phyloP scores from a whole-genome alignment of 1,140 invertebrate genomes.

The Bombus superbus region DNA sequence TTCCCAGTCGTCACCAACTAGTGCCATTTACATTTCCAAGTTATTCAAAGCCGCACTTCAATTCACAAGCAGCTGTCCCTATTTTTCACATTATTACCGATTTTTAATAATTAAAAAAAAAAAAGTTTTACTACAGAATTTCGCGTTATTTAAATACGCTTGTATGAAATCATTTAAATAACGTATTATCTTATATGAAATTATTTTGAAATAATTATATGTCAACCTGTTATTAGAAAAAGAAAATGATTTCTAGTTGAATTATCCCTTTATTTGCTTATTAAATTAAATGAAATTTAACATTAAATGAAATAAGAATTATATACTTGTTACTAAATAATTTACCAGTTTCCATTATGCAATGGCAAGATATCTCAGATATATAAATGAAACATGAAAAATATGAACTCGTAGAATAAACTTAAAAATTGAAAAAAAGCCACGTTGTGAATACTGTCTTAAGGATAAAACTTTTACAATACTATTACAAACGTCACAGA shows the following conservation, averaged over 20 bases:
- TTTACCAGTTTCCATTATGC: no score
- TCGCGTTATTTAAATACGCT: background rate
- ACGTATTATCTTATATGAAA: no score
- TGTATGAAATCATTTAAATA: no score
- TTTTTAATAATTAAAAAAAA: background rate
- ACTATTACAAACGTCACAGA: no score
- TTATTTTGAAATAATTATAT: background rate
- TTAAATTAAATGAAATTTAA: background rate
- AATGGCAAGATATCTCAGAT: no score
- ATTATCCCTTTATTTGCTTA: background rate
- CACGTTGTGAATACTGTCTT: no score
- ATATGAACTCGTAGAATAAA: background rate
- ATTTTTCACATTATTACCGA: background rate
- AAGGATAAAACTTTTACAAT: no score
- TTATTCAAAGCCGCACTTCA: background rate
- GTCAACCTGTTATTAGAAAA: background rate
- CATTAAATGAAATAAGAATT: no score
- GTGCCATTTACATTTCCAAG: background rate
- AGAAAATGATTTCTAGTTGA: background rate
- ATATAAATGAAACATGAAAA: background rate
- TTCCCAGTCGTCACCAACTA: constrained; percentile 22
- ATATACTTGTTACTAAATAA: no score
- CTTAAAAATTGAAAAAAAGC: background rate
- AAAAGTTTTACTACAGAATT: background rate
- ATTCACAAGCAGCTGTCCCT: background rate